phyloP scores from a whole-genome alignment of 2,888 invertebrate genomes.

The Calliopum simillimum region DNA sequence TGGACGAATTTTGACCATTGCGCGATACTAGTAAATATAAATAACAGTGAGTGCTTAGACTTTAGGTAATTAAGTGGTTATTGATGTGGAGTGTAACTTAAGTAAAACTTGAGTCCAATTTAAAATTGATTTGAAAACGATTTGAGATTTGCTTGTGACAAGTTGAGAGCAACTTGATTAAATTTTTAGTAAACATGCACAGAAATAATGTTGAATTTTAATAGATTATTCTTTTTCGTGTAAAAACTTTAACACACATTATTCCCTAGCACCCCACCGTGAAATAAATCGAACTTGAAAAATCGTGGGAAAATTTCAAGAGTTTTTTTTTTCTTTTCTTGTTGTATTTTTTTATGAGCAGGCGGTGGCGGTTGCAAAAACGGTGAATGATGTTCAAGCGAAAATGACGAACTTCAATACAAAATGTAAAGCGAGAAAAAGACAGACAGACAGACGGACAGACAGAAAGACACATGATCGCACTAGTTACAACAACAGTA shows the following conservation, averaged over 20 bases:
- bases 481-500: slow-evolving; percentile 10
- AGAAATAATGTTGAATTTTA: too few relatives aligned
- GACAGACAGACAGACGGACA: not conserved
- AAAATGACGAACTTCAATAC: slow-evolving; percentile 11
- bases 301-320: slow-evolving; percentile 46
- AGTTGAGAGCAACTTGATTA: too few relatives aligned
- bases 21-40: too few relatives aligned
- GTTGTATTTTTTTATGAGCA: slow-evolving; percentile 11
- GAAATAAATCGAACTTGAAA: slow-evolving; percentile 41
- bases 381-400: slow-evolving; percentile 10
- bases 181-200: too few relatives aligned
- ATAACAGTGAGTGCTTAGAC: too few relatives aligned
- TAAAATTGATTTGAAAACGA: too few relatives aligned
- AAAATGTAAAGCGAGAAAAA: slow-evolving; percentile 13
- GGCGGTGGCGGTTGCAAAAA: not conserved
- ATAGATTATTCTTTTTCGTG: not conserved
- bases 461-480: slow-evolving; percentile 18
- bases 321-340: not conserved
- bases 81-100: too few relatives aligned
- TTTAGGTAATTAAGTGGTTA: too few relatives aligned
- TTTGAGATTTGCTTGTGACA: too few relatives aligned
- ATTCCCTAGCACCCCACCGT: not conserved
- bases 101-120: too few relatives aligned
- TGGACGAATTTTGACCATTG: too few relatives aligned
- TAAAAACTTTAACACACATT: not conserved